Conservation (phyloP, 2,113 vertebrate species). For the Euleptes europaea region DNA sequence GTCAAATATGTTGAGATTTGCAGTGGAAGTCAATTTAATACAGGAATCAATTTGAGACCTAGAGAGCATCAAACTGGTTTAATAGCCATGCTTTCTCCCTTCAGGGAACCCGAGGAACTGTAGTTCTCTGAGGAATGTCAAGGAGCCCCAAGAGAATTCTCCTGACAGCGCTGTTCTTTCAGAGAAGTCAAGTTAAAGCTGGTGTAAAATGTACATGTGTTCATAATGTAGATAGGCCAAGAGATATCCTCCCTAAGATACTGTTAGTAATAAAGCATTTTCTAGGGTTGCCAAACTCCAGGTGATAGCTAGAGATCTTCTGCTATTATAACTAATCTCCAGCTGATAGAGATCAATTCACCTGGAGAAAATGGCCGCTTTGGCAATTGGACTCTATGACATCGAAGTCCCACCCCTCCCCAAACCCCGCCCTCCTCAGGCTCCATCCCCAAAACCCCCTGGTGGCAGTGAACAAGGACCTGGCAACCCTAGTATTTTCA, state of each 20-base stretch:
- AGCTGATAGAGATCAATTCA: no score
- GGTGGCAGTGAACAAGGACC: no score
- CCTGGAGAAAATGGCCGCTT: no score
- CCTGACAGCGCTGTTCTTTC: background rate
- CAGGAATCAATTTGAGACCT: background rate
- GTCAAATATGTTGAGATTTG: background rate
- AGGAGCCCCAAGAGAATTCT: background rate
- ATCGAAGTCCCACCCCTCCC: no score
- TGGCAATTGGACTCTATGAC: no score
- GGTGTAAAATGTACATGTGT: background rate
- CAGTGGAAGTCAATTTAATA: background rate
- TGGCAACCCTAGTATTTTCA: no score
- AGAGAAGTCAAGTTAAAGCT: background rate
- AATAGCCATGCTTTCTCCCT: background rate
- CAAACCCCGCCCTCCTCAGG: no score
- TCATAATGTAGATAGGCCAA: background rate
- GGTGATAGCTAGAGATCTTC: no score
- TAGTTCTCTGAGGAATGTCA: background rate
- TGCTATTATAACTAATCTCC: no score
- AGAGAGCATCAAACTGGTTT: background rate
- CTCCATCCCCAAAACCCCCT: no score
- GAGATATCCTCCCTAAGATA: background rate
- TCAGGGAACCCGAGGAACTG: background rate
- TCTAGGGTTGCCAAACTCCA: no score
- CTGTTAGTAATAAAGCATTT: background rate